Conservation (phyloP, 2,888 invertebrate genomes). For the Sturmia bella region DNA sequence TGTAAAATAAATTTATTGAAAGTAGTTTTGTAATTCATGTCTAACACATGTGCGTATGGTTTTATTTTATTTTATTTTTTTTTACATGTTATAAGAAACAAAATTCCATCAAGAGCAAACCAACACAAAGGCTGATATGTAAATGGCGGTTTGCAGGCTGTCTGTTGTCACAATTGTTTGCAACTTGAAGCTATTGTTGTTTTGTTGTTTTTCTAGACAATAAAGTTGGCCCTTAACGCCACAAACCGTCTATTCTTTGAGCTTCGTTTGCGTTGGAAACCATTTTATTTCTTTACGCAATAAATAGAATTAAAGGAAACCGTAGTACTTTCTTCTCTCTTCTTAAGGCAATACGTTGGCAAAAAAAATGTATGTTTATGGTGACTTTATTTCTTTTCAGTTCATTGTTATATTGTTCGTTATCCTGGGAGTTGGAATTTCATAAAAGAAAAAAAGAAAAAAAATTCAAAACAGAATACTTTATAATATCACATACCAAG, state of each 20-base stretch:
- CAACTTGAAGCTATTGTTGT: constrained; percentile 21
- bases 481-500: neutral
- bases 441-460: no score
- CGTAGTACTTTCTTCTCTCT: neutral
- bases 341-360: constrained; percentile 5
- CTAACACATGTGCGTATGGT: neutral
- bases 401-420: neutral
- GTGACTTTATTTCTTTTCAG: neutral
- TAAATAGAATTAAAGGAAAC: constrained; percentile 28
- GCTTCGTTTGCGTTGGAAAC: neutral
- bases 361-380: neutral
- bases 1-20: no score
- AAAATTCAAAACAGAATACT: neutral
- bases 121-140: constrained; percentile 36
- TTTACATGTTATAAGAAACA: neutral
- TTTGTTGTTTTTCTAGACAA: neutral
- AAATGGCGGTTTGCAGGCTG: constrained; percentile 39
- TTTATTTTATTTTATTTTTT: neutral
- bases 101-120: neutral
- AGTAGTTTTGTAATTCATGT: no score
- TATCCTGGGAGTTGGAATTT: no score
- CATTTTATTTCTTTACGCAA: constrained; percentile 1
- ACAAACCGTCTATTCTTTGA: neutral
- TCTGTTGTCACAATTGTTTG: constrained; percentile 32
- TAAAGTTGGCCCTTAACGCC: constrained; percentile 3